A percentile compares a stretch with the other conserved stretches of the same genome.
Evolutionary conservation across 2,797 vertebrate genomes (phyloP).

Genomic region (Lepus oiostolus): DNA sequence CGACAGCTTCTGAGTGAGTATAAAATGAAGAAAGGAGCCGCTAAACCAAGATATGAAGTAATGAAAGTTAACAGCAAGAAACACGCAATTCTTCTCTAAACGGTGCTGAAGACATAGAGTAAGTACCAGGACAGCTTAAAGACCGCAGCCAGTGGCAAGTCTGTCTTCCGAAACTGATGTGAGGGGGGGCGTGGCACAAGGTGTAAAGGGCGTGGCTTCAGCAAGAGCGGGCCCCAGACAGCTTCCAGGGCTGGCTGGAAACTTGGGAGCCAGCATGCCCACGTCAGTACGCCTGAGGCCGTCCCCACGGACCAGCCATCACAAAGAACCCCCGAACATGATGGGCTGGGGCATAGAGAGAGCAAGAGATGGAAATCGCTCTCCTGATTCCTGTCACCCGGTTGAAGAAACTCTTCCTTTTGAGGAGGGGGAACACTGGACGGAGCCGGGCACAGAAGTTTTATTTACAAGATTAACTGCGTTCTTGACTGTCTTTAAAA

Average conservation of each 20-base stretch:
- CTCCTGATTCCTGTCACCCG: not conserved
- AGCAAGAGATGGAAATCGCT: not conserved
- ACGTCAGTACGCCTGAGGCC: not conserved
- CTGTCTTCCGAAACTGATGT: not conserved
- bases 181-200: not conserved
- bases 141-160: not conserved
- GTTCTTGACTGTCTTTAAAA: constrained; percentile 78
- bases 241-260: too few relatives aligned
- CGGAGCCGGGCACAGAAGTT: not conserved
- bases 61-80: constrained; percentile 53
- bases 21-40: constrained; percentile 46
- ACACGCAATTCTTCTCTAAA: constrained; percentile 55
- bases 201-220: not conserved
- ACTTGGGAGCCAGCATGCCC: too few relatives aligned
- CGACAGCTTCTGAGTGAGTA: not conserved
- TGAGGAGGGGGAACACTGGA: not conserved
- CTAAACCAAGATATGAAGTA: constrained; percentile 68
- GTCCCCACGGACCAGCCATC: not conserved
- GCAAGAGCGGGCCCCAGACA: not conserved
- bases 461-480: constrained; percentile 76
- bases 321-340: not conserved
- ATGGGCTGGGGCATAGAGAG: not conserved
- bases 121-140: not conserved
- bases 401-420: not conserved
- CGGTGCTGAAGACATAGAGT: not conserved